Evolutionary conservation across 1,140 invertebrate species (phyloP).

Genomic region (Calosoma granatense): DNA sequence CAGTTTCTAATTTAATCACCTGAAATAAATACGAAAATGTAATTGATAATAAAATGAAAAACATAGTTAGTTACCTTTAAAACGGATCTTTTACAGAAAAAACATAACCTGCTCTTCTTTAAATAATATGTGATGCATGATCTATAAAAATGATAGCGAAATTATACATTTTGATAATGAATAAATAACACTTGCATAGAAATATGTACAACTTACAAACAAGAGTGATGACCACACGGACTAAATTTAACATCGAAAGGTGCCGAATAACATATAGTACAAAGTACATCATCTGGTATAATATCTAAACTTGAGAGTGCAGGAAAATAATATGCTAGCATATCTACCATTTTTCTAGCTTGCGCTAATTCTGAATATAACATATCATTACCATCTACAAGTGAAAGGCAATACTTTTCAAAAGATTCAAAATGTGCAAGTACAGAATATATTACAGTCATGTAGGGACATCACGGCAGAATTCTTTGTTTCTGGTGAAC

Average conservation of each 20-base stretch:
- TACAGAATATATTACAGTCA: not conserved
- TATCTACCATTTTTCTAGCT: not conserved
- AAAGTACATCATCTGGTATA: not conserved
- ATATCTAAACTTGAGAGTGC: not conserved
- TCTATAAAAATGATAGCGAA: not conserved
- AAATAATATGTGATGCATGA: not conserved
- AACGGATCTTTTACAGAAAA: not conserved
- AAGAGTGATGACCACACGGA: not conserved
- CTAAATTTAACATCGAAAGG: slow-evolving; percentile 4
- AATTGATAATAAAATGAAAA: not conserved
- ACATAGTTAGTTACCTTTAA: not conserved
- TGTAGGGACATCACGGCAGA: not conserved
- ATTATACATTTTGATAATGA: not conserved
- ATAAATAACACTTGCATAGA: not conserved
- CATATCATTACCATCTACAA: not conserved
- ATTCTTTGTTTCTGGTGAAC: not conserved
- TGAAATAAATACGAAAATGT: not conserved
- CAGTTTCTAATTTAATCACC: not conserved
- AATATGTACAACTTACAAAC: not conserved
- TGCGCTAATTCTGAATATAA: not conserved
- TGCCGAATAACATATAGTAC: not conserved
- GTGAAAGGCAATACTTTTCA: not conserved
- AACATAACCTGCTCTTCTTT: not conserved
- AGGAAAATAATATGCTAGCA: not conserved
- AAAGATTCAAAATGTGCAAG: not conserved